Evolutionary conservation across 37 sponge, comb jelly and placozoan species (phyloP), one percentile per base, ranked within the genome.

Genomic region (Petrosia ficiformis): DNA sequence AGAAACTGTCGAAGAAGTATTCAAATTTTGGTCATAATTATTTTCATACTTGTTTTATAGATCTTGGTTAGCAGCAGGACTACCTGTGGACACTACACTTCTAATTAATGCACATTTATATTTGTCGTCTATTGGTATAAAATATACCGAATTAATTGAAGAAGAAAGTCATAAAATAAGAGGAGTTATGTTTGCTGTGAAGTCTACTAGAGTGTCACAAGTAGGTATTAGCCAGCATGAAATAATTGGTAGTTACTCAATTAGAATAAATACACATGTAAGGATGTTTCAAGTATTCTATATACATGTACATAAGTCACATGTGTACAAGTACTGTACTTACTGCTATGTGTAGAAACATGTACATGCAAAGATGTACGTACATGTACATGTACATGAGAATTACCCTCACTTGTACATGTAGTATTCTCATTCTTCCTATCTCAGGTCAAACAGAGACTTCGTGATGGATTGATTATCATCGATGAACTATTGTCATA

Each of bases 381-480:
- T n/a, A n/a, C n/a, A n/a, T n/a, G n/a, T n/a, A n/a, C n/a, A n/a
- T n/a, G n/a, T n/a, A n/a, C n/a, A n/a, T n/a, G n/a, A n/a, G n/a
- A n/a, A n/a, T n/a, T n/a, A n/a, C n/a, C n/a, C n/a, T n/a, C n/a
- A n/a, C n/a, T n/a, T n/a, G n/a, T n/a, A n/a, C n/a, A n/a, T n/a
- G n/a, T n/a, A n/a, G n/a, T n/a, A n/a, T n/a, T 5, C 63, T 22
- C 22, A 58, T 40, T 42, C 26, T 67, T 44, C 1, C 40, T 48
- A 34, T 52, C 28, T 2, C 21, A 84, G 84, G 21, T 63, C n/a
- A 84, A 77, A 56, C 77, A 84, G 42, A 72, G 69, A 32, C 40
- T 84, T 25, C 70, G n/a, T 29, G 77, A 84, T 0, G 70, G 72
- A 52, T 30, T 84, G 70, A 38, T 1, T 26, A 25, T 82, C 14